Conservation (phyloP, 2,888 invertebrate species). For the Heliothis peltigera region DNA sequence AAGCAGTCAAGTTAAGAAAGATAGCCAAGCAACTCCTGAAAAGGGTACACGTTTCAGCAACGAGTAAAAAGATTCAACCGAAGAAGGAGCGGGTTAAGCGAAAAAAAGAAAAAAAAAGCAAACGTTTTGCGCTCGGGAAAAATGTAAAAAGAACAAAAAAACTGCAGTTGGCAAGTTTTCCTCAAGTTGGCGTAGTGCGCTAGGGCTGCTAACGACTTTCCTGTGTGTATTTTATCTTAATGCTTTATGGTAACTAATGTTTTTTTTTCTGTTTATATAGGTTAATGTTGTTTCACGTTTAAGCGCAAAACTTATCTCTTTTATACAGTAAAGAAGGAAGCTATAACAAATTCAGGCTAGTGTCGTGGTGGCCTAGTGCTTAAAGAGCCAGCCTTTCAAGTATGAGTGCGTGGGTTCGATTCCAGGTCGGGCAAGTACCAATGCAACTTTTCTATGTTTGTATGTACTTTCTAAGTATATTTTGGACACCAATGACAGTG, state of each 20-base stretch:
- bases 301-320: too few relatives aligned
- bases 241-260: slow-evolving; percentile 64
- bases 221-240: slow-evolving; percentile 69
- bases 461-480: too few relatives aligned
- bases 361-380: too few relatives aligned
- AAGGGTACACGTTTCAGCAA: slow-evolving; percentile 87
- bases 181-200: slow-evolving; percentile 72
- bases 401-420: too few relatives aligned
- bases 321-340: too few relatives aligned
- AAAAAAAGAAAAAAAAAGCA: slow-evolving; percentile 65
- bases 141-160: slow-evolving; percentile 86
- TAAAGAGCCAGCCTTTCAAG: too few relatives aligned
- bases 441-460: too few relatives aligned
- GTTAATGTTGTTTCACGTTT: background rate
- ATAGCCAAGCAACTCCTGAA: slow-evolving; percentile 88
- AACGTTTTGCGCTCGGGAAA: slow-evolving; percentile 78
- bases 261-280: slow-evolving; percentile 40
- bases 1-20: slow-evolving; percentile 87
- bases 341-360: too few relatives aligned
- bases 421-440: too few relatives aligned
- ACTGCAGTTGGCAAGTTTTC: slow-evolving; percentile 87
- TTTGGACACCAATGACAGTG: too few relatives aligned
- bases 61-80: slow-evolving; percentile 84
- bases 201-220: slow-evolving; percentile 72
- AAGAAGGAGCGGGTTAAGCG: slow-evolving; percentile 73